Evolutionary conservation across 2,797 vertebrate species (phyloP).

Genomic region (Zalophus californianus): DNA sequence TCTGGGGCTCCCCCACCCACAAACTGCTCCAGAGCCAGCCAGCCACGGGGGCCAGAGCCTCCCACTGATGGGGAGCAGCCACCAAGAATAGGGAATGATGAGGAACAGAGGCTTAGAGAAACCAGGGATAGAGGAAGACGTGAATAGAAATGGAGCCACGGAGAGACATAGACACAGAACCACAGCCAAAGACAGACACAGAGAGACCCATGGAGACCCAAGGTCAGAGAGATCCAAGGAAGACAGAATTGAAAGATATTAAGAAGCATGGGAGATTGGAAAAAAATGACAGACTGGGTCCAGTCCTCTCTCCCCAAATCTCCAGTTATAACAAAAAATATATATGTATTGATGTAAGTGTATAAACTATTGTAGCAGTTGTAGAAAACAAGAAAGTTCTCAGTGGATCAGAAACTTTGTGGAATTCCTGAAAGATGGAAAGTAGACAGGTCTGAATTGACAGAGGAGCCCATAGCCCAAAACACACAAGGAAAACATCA

Average conservation of each 20-base stretch:
- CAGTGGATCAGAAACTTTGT: not conserved
- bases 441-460: not conserved
- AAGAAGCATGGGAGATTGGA: not conserved
- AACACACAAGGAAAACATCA: not conserved
- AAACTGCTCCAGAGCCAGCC: slow-evolving; percentile 81
- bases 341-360: not conserved
- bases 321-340: not conserved
- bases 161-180: not conserved
- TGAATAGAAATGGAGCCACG: not conserved
- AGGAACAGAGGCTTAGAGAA: not conserved
- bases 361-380: not conserved
- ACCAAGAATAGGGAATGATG: not conserved
- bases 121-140: not conserved
- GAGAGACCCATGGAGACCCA: not conserved
- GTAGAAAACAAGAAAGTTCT: not conserved
- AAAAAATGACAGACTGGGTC: not conserved
- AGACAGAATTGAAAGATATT: not conserved
- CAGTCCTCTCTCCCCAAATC: not conserved
- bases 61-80: slow-evolving; percentile 69
- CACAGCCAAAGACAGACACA: not conserved
- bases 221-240: not conserved
- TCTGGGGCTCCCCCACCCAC: slow-evolving; percentile 86
- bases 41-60: slow-evolving; percentile 75
- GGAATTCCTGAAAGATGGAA: not conserved
- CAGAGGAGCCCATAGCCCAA: not conserved